These are phyloP conservation scores for Heliconius cydno DNA, from an alignment of 2,888 invertebrate genomes.

Conservation along the genomic window DNA sequence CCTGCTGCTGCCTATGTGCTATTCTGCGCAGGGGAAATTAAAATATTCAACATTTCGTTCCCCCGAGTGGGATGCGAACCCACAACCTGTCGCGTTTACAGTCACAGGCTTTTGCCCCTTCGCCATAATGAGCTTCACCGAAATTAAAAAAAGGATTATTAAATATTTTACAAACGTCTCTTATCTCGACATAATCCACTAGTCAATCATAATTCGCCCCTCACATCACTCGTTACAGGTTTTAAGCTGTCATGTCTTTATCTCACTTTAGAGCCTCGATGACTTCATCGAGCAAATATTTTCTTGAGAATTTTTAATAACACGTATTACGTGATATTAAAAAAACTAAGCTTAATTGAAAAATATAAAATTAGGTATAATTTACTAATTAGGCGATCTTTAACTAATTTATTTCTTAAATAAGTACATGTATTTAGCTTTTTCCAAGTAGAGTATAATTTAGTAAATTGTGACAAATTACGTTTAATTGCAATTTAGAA, in stretches of 20 bases:
- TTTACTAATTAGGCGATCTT: not conserved
- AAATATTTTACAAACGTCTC: not conserved
- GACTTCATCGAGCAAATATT: slow-evolving; percentile 14
- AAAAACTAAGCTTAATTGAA: too few species aligned
- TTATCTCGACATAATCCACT: slow-evolving; percentile 20
- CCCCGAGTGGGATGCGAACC: too few species aligned
- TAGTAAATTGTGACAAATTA: not conserved
- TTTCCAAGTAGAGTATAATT: not conserved
- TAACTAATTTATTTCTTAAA: not conserved
- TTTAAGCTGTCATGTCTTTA: not conserved
- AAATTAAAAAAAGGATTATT: not conserved
- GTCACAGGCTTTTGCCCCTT: too few species aligned
- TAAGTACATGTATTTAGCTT: not conserved
- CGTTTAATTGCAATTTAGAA: not conserved
- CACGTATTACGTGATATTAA: not conserved
- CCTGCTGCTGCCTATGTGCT: too few species aligned
- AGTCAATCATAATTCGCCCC: slow-evolving; percentile 31
- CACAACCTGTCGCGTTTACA: too few species aligned
- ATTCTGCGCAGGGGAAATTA: too few species aligned
- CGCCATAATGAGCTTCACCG: not conserved
- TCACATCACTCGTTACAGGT: slow-evolving; percentile 19
- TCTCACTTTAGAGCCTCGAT: not conserved
- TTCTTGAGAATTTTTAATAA: not conserved
- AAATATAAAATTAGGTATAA: not conserved
- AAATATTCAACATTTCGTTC: too few species aligned